Percentiles rank a stretch among this genome's conserved stretches.
Evolutionary conservation across 2,888 invertebrate species (phyloP).

Genomic region (Cosmia trapezina): DNA sequence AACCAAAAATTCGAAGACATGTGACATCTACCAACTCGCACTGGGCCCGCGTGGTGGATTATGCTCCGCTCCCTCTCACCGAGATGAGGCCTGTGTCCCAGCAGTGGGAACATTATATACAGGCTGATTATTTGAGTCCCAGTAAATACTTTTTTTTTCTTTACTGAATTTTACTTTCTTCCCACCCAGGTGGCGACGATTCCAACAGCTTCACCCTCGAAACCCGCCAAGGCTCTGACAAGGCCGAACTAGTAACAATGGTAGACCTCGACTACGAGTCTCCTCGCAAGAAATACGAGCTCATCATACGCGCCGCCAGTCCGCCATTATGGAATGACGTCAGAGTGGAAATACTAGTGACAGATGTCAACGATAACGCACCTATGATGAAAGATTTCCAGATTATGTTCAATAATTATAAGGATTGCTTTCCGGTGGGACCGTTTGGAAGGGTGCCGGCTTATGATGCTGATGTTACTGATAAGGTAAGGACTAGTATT

Average conservation of each 20-base stretch:
- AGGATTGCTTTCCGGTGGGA: slow-evolving; percentile 97
- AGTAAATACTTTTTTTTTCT: too few relatives aligned
- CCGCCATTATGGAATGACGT: slow-evolving; percentile 97
- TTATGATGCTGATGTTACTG: slow-evolving; percentile 98
- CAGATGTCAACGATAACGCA: slow-evolving; percentile 98
- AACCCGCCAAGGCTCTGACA: slow-evolving; percentile 95
- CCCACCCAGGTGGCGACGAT: slow-evolving; percentile 93
- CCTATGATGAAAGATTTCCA: slow-evolving; percentile 97
- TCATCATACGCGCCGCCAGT: slow-evolving; percentile 97
- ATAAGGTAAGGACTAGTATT: slow-evolving; percentile 87
- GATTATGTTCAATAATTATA: slow-evolving; percentile 98
- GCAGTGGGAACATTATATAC: too few relatives aligned
- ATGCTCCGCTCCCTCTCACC: too few relatives aligned
- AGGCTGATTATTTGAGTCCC: too few relatives aligned
- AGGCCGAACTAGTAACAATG: slow-evolving; percentile 96
- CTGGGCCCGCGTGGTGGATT: too few relatives aligned
- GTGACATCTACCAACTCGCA: too few relatives aligned
- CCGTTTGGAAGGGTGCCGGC: slow-evolving; percentile 98
- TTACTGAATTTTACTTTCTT: neutral
- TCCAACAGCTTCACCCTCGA: slow-evolving; percentile 96
- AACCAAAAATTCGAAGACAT: too few relatives aligned
- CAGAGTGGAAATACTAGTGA: slow-evolving; percentile 96
- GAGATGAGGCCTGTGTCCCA: too few relatives aligned
- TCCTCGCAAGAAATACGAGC: slow-evolving; percentile 96
- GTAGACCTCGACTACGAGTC: slow-evolving; percentile 99